phyloP scores from a whole-genome alignment of 2,888 invertebrate species.

The Tolmerus cingulatus region DNA sequence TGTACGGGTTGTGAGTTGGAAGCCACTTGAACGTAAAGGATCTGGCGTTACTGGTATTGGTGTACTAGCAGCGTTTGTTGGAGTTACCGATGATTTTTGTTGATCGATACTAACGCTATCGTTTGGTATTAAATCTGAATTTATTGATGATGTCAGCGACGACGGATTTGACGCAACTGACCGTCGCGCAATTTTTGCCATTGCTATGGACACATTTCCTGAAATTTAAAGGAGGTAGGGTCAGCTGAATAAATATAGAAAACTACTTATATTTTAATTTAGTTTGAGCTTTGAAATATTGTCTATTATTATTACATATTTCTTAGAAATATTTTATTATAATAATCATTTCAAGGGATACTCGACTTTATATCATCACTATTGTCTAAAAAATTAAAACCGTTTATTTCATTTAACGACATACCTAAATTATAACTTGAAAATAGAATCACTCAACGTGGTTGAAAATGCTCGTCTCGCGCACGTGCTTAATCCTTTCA shows the following conservation, averaged over 20 bases:
- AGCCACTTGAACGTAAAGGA: constrained; percentile 51
- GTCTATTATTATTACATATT: neutral
- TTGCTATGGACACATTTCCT: constrained; percentile 64
- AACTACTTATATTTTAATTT: neutral
- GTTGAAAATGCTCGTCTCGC: neutral
- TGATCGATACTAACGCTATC: neutral
- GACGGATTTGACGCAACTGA: constrained; percentile 56
- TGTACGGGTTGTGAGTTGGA: constrained; percentile 52
- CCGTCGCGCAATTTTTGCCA: constrained; percentile 65
- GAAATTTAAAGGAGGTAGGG: constrained; percentile 47
- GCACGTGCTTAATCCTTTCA: neutral
- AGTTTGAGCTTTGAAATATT: neutral
- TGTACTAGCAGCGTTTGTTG: constrained; percentile 21
- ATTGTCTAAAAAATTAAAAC: neutral
- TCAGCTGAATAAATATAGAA: neutral
- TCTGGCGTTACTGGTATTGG: constrained; percentile 47
- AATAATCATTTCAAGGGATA: too few species aligned
- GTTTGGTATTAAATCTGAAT: neutral
- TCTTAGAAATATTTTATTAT: neutral
- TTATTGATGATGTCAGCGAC: constrained; percentile 52
- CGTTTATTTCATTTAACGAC: neutral
- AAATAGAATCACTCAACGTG: neutral
- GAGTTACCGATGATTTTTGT: constrained; percentile 40
- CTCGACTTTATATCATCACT: too few species aligned
- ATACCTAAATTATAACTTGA: neutral